These are phyloP conservation scores for Gasteruption jaculator DNA, from an alignment of 2,888 invertebrate genomes.

Conservation along the genomic window DNA sequence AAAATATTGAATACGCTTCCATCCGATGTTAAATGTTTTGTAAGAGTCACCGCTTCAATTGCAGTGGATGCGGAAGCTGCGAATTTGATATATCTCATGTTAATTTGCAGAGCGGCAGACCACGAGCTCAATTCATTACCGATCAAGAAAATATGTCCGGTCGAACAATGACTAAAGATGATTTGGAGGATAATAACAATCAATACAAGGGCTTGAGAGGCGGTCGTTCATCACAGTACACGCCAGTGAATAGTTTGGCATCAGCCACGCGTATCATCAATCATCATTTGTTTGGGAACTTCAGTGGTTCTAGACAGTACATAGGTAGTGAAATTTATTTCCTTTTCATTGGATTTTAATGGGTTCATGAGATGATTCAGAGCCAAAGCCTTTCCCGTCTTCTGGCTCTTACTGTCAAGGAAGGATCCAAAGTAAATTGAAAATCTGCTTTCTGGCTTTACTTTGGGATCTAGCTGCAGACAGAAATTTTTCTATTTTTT, in stretches of 20 bases:
- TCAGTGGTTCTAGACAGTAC: conserved; percentile 52
- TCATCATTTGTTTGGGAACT: conserved; percentile 68
- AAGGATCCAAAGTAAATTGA: too few relatives aligned
- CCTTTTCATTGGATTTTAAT: too few relatives aligned
- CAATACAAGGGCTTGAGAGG: conserved; percentile 53
- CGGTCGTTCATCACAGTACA: conserved; percentile 55
- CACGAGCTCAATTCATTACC: conserved; percentile 37
- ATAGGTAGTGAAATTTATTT: conserved; percentile 47
- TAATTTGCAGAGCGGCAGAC: conserved; percentile 39
- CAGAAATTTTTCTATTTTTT: too few relatives aligned
- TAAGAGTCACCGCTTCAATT: too few relatives aligned
- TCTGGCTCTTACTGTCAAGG: too few relatives aligned
- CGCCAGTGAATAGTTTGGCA: conserved; percentile 63
- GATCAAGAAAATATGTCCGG: conserved; percentile 37
- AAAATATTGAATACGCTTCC: too few relatives aligned
- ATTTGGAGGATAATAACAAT: conserved; percentile 40
- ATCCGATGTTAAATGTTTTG: too few relatives aligned
- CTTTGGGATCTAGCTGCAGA: too few relatives aligned
- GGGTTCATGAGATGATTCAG: too few relatives aligned
- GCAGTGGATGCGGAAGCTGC: too few relatives aligned
- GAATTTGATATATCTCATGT: conserved; percentile 18
- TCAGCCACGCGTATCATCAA: conserved; percentile 70
- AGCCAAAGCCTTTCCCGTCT: too few relatives aligned
- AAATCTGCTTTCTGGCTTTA: too few relatives aligned
- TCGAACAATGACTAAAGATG: conserved; percentile 26